Evolutionary conservation across 2,113 vertebrate genomes (phyloP).

Genomic region (Cinclus mexicanus): DNA sequence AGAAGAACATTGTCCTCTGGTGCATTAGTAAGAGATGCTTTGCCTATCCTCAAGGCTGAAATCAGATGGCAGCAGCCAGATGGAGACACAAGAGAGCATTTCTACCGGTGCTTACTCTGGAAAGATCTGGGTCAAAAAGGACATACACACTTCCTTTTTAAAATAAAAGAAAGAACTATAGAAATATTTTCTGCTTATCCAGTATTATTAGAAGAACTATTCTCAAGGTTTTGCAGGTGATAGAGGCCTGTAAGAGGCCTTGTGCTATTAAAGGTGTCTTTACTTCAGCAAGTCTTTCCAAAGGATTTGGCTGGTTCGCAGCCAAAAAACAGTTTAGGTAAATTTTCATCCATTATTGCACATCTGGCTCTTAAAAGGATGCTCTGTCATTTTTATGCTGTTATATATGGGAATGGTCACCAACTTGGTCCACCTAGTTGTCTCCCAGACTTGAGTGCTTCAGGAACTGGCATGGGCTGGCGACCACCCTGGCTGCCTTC

Average conservation of each 20-base stretch:
- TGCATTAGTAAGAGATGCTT: background rate
- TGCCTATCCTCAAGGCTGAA: background rate
- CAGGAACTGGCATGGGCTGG: background rate
- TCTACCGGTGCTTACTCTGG: background rate
- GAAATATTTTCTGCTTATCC: background rate
- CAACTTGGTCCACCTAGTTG: background rate
- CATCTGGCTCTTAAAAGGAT: background rate
- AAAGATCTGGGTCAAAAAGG: background rate
- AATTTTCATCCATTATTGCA: background rate
- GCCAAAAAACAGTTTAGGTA: background rate
- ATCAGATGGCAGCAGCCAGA: constrained; percentile 4
- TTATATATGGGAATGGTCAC: background rate
- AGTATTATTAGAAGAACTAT: background rate
- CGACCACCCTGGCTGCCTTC: background rate
- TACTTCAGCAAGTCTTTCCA: background rate
- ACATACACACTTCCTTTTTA: background rate
- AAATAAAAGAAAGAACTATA: background rate
- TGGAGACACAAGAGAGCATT: background rate
- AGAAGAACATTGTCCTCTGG: background rate
- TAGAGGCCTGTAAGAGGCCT: background rate
- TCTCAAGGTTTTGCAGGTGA: background rate
- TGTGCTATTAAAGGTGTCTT: background rate
- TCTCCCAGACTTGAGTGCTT: background rate
- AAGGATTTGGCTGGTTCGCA: background rate
- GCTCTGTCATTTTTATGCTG: background rate